These are phyloP conservation scores for Corapipo altera DNA, from an alignment of 2,113 vertebrate species.

Conservation along the genomic window DNA sequence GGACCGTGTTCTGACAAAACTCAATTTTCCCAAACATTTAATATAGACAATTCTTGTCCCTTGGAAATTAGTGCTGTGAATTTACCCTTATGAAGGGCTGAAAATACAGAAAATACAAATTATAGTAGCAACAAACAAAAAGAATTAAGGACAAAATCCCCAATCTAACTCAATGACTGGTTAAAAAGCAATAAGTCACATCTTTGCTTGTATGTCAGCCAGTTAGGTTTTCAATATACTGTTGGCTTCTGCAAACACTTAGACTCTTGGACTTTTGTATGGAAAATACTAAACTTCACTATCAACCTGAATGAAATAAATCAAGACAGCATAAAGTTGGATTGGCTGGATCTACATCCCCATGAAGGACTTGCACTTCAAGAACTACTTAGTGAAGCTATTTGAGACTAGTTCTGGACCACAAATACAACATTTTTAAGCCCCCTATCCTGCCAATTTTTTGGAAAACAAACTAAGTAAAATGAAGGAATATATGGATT, in stretches of 20 bases:
- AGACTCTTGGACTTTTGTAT: not conserved
- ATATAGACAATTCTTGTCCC: not conserved
- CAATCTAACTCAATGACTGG: not conserved
- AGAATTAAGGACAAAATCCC: not conserved
- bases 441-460: rapidly evolving
- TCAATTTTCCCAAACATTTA: not conserved
- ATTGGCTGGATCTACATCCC: not conserved
- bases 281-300: not conserved
- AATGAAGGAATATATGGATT: not conserved
- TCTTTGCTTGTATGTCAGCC: not conserved
- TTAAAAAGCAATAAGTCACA: not conserved
- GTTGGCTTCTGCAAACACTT: not conserved
- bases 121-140: not conserved
- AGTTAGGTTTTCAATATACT: not conserved
- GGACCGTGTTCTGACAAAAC: not conserved
- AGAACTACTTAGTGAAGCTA: not conserved
- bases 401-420: not conserved
- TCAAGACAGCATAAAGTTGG: not conserved
- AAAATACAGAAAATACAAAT: not conserved
- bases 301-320: not conserved
- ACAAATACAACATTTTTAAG: not conserved
- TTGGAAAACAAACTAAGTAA: not conserved
- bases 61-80: not conserved
- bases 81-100: not conserved
- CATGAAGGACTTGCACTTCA: not conserved